Evolutionary conservation across 2,113 vertebrate species (phyloP), one percentile per base, ranked within the genome.

Genomic region (Cinclus mexicanus): DNA sequence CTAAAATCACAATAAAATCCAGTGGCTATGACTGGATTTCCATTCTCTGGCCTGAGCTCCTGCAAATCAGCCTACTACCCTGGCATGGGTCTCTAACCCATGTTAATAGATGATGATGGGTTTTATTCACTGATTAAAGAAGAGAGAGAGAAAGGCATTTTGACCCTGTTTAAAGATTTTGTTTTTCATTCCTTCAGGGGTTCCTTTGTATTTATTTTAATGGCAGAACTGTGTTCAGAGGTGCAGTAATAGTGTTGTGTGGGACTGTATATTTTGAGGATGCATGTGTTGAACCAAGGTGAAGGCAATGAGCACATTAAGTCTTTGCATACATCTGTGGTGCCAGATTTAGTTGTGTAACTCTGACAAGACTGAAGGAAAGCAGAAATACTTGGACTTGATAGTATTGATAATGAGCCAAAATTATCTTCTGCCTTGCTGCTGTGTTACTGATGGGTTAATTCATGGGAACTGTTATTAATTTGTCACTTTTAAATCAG

Each of bases 331-430:
- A 21, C 5, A 46, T 10, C 49, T 37, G 13, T 29, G 28, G 33
- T 71, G 80, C 81, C 37, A 42, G 57, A 90, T 95, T 96, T 57
- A 69, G n/a, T 70, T 92, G 39, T 95, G 91, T 89, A 91, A 88
- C 92, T 69, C 82, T 89, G 76, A 64, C 49, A 80, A 67, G 84
- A 79, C 65, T 93, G 82, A 97, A 95, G 77, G 71, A 84, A 95
- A 96, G 88, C 79, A 96, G 88, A 95, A 94, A 90, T 78, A 47
- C 29, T 75, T 94, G 69, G 44, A 86, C 86, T 93, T 96, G 88
- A 91, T 79, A 93, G 39, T 86, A 83, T 84, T 77, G 56, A 49
- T 79, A 89, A 60, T 22, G 24, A 95, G 63, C 11, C 28, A 70
- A 96, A 95, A 80, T 79, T 70, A 71, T 80, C 56, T 83, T 71